Conservation (phyloP, 2,797 vertebrate species). For the Sebastes nivosus region DNA sequence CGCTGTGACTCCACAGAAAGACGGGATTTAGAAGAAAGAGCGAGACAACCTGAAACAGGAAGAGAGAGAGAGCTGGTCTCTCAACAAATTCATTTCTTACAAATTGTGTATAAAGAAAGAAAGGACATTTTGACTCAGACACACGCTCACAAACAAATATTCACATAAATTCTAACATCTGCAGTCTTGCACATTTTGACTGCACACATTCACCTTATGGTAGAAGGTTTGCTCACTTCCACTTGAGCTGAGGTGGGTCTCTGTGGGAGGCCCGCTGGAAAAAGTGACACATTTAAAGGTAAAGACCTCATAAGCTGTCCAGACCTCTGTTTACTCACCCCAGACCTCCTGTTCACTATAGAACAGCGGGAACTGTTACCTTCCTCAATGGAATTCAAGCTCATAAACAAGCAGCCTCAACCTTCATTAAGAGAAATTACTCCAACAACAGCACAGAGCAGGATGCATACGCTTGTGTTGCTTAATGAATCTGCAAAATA, state of each 20-base stretch:
- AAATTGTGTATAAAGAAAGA: constrained; percentile 41
- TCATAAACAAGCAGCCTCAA: constrained; percentile 68
- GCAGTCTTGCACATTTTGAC: constrained; percentile 18
- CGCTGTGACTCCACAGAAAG: constrained; percentile 61
- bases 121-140: constrained; percentile 34
- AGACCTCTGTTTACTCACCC: constrained; percentile 59
- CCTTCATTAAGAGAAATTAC: constrained; percentile 48
- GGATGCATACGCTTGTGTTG: not conserved
- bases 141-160: constrained; percentile 49
- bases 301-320: constrained; percentile 63
- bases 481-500: constrained; percentile 6
- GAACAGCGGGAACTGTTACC: constrained; percentile 64
- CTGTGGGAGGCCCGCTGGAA: constrained; percentile 73
- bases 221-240: constrained; percentile 37
- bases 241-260: constrained; percentile 57
- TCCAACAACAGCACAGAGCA: constrained; percentile 10
- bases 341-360: constrained; percentile 61
- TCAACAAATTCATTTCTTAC: constrained; percentile 36
- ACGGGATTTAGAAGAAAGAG: constrained; percentile 7
- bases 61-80: constrained; percentile 14
- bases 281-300: constrained; percentile 76
- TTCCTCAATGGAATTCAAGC: constrained; percentile 62
- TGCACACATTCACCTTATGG: constrained; percentile 10
- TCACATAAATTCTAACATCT: constrained; percentile 34
- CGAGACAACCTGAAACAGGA: constrained; percentile 27